Base-by-base conservation (phyloP, 2,888 invertebrate species). In the Leptarthrus brevirostris region DNA sequence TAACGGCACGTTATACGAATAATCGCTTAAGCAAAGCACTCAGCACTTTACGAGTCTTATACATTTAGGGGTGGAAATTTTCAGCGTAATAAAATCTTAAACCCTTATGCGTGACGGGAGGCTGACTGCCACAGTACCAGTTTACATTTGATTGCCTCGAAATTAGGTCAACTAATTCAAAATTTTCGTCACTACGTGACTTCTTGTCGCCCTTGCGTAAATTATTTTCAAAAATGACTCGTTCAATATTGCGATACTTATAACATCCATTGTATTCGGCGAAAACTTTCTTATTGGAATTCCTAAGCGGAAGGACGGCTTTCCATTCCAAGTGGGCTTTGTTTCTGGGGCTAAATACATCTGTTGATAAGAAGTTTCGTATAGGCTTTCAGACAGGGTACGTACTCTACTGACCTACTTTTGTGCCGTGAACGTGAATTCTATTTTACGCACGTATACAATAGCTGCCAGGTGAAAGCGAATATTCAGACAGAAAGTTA, bases 121-220 rank as follows among this genome's bases (percentile, higher is more conserved):
- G 58, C 16, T 1, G 0, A n/a, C 1, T 34, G 58, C 26, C n/a
- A n/a, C n/a, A n/a, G n/a, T 26, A 4, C 58, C 36, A n/a, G 10
- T 20, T 58, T 16, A 40, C 58, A 58, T 58, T 58, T 58, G 58
- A 58, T 58, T 58, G 58, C 58, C 36, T 18, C 58, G 58, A 58
- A 58, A 58, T 58, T 58, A 36, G 58, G 58, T 58, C 58, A 58
- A 58, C 58, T 58, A 58, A 58, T 58, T 58, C 58, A 58, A 58
- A 58, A 58, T 58, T 58, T 36, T 58, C 58, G 16, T 58, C 18
- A 58, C 34, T 58, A 58, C 58, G 58, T 58, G 58, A 58, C 58
- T 34, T 58, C 20, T 36, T 56, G 56, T 10, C 18, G 40, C 58
- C 49, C 49, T 20, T 2, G n/a, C n/a, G 20, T 5, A 49, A 49